A percentile compares a stretch with the other conserved stretches of the same genome.
Conservation (phyloP, 2,888 invertebrate species). For the Caenorhabditis sp. region DNA sequence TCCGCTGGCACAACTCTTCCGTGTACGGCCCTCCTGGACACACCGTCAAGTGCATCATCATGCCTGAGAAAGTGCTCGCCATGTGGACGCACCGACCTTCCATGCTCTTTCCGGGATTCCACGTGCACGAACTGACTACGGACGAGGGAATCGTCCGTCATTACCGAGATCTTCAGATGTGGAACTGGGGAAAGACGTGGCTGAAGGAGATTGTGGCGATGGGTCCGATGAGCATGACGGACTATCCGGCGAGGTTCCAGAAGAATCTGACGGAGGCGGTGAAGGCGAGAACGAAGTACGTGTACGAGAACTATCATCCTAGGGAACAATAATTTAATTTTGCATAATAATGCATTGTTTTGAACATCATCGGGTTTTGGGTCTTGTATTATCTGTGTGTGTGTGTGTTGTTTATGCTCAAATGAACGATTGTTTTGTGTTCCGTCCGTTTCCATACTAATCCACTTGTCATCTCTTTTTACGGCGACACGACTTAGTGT, state of each 20-base stretch:
- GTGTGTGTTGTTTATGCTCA: slow-evolving; percentile 1
- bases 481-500: slow-evolving; percentile 48
- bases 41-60: slow-evolving; percentile 50
- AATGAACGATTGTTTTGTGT: slow-evolving; percentile 9
- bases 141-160: slow-evolving; percentile 53
- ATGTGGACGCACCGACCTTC: slow-evolving; percentile 50
- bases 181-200: slow-evolving; percentile 57
- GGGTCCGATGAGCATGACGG: slow-evolving; percentile 45
- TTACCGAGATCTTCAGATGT: slow-evolving; percentile 48
- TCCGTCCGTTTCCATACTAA: slow-evolving; percentile 15
- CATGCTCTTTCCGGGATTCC: slow-evolving; percentile 35
- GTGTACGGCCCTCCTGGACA: slow-evolving; percentile 42
- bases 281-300: slow-evolving; percentile 42
- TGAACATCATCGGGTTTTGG: not conserved
- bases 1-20: slow-evolving; percentile 49
- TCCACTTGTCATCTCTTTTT: slow-evolving; percentile 50
- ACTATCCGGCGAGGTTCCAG: slow-evolving; percentile 39
- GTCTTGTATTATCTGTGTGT: slow-evolving; percentile 2
- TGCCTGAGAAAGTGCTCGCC: slow-evolving; percentile 40
- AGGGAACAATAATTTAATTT: slow-evolving; percentile 7
- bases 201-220: slow-evolving; percentile 38
- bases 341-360: not conserved
- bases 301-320: slow-evolving; percentile 43
- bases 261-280: slow-evolving; percentile 32
- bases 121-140: slow-evolving; percentile 16